These are phyloP conservation scores for Chymomyza procnemis DNA, from an alignment of 2,888 invertebrate genomes.

Conservation along the genomic window DNA sequence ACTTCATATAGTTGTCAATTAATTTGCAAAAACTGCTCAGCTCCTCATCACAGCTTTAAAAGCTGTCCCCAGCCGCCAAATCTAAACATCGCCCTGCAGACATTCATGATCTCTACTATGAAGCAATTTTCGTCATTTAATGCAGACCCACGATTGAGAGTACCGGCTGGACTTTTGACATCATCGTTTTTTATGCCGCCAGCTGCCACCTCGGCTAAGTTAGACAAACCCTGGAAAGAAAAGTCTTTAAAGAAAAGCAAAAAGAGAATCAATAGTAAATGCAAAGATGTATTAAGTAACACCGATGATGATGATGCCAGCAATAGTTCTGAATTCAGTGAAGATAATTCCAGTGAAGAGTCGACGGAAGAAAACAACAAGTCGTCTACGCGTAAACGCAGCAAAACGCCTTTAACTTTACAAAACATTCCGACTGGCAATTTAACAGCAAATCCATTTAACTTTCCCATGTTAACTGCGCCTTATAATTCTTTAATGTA, in stretches of 20 bases:
- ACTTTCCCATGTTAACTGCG: conserved; percentile 52
- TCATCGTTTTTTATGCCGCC: neutral
- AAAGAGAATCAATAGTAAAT: conserved; percentile 19
- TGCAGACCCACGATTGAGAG: conserved; percentile 46
- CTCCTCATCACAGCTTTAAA: conserved; percentile 65
- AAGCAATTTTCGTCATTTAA: conserved; percentile 64
- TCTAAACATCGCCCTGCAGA: conserved; percentile 70
- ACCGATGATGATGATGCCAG: conserved; percentile 37
- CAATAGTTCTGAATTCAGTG: conserved; percentile 36
- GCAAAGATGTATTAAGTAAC: conserved; percentile 25
- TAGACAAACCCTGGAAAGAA: conserved; percentile 42
- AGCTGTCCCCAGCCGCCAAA: conserved; percentile 73
- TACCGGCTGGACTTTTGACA: neutral
- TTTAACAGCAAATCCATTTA: conserved; percentile 42
- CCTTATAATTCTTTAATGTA: conserved; percentile 58
- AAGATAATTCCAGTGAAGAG: conserved; percentile 46
- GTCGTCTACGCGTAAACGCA: conserved; percentile 52
- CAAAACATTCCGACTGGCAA: neutral
- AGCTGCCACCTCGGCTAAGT: neutral
- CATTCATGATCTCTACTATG: conserved; percentile 76
- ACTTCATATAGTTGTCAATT: conserved; percentile 74
- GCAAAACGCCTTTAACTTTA: conserved; percentile 23
- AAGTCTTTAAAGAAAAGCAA: conserved; percentile 49
- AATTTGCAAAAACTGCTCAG: conserved; percentile 75
- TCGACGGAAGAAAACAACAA: conserved; percentile 26